Evolutionary conservation across 2,797 vertebrate genomes (phyloP).

Genomic region (Chaetophractus vellerosus): DNA sequence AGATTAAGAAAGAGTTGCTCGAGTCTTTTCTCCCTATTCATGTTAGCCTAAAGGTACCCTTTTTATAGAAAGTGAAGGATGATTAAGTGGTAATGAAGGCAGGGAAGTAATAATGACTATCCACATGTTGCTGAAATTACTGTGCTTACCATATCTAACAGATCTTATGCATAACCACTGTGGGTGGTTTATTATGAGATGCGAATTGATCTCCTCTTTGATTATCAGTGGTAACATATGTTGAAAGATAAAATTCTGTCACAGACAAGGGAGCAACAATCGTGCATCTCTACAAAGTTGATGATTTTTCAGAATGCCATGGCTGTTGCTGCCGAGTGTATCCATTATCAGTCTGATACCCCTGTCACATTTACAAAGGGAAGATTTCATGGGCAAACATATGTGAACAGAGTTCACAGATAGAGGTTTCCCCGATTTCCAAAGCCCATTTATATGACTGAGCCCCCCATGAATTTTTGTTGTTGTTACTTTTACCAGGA

Average conservation of each 20-base stretch:
- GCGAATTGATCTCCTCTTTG: not conserved
- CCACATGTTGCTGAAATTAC: not conserved
- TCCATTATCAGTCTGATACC: slow-evolving; percentile 3
- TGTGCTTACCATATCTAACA: not conserved
- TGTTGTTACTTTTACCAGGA: not conserved
- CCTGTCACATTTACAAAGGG: not conserved
- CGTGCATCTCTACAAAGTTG: not conserved
- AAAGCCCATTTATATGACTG: not conserved
- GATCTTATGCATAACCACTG: not conserved
- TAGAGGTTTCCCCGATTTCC: not conserved
- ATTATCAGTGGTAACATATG: slow-evolving; percentile 48
- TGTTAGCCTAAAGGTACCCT: not conserved
- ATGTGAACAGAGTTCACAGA: not conserved
- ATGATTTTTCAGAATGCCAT: not conserved
- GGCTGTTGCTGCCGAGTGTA: not conserved
- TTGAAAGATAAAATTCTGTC: not conserved
- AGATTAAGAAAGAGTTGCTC: slow-evolving; percentile 46
- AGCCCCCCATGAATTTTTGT: not conserved
- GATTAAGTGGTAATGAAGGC: not conserved
- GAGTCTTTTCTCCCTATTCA: not conserved
- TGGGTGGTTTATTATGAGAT: slow-evolving; percentile 45
- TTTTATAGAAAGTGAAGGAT: slow-evolving; percentile 47
- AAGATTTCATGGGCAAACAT: not conserved
- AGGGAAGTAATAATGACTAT: not conserved
- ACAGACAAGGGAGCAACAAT: not conserved